phyloP scores from a whole-genome alignment of 1,140 invertebrate species.

The Zaprionus vittiger region DNA sequence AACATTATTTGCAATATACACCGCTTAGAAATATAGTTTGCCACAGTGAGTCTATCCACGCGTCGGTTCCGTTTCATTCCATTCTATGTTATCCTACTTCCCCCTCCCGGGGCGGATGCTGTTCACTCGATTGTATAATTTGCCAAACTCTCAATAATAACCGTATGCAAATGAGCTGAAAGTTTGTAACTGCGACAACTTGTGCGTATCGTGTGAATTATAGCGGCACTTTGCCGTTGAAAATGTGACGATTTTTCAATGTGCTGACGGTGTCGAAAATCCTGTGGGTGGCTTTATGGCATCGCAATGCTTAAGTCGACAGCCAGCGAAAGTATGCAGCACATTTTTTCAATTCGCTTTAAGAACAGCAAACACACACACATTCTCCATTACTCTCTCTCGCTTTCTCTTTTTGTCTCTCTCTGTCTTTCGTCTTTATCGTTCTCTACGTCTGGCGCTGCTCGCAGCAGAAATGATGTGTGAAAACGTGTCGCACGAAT shows the following conservation, averaged over 20 bases:
- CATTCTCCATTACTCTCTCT: not conserved
- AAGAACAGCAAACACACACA: not conserved
- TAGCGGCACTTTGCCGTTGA: not conserved
- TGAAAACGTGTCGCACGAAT: slow-evolving; percentile 45
- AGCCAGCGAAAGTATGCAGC: slow-evolving; percentile 1
- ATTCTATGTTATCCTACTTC: not conserved
- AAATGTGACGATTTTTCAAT: slow-evolving; percentile 12
- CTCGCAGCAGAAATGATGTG: slow-evolving; percentile 27
- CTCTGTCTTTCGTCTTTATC: not conserved
- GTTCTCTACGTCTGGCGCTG: not conserved
- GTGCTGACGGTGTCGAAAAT: slow-evolving; percentile 1
- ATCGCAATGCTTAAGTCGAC: not conserved
- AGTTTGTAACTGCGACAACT: slow-evolving; percentile 3
- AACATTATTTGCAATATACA: not conserved
- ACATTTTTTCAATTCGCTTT: not conserved
- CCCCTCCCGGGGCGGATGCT: slow-evolving; percentile 1
- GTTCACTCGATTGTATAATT: slow-evolving; percentile 8
- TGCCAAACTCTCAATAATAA: slow-evolving; percentile 7
- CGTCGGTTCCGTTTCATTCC: not conserved
- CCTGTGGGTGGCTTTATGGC: not conserved
- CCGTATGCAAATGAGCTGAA: slow-evolving; percentile 22
- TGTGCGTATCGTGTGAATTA: slow-evolving; percentile 7
- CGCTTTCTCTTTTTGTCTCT: not conserved
- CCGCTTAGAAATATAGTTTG: not conserved
- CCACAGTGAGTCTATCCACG: not conserved